Evolutionary conservation across 2,888 invertebrate species (phyloP).

Genomic region (Rhamnusium bicolor): DNA sequence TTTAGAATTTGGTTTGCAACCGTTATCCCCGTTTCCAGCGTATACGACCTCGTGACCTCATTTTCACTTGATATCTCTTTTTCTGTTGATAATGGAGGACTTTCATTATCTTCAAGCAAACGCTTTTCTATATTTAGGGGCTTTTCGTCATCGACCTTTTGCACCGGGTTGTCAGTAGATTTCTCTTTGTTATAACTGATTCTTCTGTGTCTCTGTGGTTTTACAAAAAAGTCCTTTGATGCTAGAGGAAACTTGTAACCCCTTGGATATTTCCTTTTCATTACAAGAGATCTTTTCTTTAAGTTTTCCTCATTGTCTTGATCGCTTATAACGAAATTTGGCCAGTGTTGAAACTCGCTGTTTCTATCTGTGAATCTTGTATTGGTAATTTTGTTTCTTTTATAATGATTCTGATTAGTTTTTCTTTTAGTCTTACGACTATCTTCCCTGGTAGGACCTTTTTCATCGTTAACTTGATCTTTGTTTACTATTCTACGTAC

Average conservation of each 20-base stretch:
- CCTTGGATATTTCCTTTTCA: constrained; percentile 19
- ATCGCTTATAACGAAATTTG: constrained; percentile 50
- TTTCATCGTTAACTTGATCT: background rate
- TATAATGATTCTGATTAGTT: constrained; percentile 1
- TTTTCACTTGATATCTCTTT: background rate
- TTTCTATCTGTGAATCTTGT: constrained; percentile 34
- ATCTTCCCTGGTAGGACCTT: background rate
- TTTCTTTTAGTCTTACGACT: background rate
- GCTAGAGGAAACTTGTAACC: constrained; percentile 45
- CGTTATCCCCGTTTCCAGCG: no score
- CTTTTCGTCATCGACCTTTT: background rate
- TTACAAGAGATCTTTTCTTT: constrained; percentile 41
- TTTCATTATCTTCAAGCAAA: background rate
- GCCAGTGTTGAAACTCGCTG: constrained; percentile 55
- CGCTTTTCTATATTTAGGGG: background rate
- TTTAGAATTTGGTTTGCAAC: background rate
- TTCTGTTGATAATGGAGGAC: background rate
- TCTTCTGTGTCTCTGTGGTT: background rate
- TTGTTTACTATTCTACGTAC: background rate
- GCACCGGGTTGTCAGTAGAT: background rate
- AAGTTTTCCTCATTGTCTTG: constrained; percentile 48
- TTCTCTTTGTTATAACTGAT: background rate
- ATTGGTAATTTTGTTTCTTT: constrained; percentile 1
- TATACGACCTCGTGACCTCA: background rate
- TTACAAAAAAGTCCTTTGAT: constrained; percentile 46